phyloP scores from a whole-genome alignment of 2,888 invertebrate genomes.

The Serrognathus titanus region DNA sequence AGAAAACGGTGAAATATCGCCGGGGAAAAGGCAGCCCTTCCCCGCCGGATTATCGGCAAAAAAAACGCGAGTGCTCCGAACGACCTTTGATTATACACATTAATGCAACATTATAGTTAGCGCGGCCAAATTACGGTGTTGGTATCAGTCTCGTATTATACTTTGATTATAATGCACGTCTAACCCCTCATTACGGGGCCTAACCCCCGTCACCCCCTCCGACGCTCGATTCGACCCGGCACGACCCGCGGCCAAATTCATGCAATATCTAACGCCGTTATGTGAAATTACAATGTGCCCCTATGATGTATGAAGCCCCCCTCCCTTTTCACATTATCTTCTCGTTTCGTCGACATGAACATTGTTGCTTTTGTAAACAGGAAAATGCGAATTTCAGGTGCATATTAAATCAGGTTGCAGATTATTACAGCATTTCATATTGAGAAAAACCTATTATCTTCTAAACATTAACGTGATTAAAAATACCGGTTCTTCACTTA shows the following conservation, averaged over 20 bases:
- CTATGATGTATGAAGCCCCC: conserved; percentile 11
- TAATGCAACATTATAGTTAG: conserved; percentile 26
- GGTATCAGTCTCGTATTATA: conserved; percentile 29
- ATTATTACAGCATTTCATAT: too few relatives aligned
- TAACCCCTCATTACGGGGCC: conserved; percentile 25
- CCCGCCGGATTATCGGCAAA: not conserved
- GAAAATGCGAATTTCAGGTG: conserved; percentile 10
- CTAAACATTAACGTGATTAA: too few relatives aligned
- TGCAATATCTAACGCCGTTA: conserved; percentile 9
- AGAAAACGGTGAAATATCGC: not conserved
- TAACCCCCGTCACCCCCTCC: conserved; percentile 14
- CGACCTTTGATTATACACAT: conserved; percentile 20
- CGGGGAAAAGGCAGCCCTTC: not conserved
- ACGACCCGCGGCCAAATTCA: conserved; percentile 14
- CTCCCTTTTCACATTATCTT: conserved; percentile 5
- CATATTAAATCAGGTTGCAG: not conserved
- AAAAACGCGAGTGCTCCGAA: conserved; percentile 5
- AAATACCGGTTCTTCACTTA: too few relatives aligned
- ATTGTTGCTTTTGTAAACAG: conserved; percentile 11
- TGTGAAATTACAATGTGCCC: conserved; percentile 11
- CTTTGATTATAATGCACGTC: conserved; percentile 25
- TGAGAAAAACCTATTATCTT: too few relatives aligned
- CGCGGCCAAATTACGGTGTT: conserved; percentile 26
- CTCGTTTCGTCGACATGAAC: conserved; percentile 1
- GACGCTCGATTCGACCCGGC: not conserved